phyloP scores from a whole-genome alignment of 1,140 invertebrate genomes.

The Ridgeia piscesae region DNA sequence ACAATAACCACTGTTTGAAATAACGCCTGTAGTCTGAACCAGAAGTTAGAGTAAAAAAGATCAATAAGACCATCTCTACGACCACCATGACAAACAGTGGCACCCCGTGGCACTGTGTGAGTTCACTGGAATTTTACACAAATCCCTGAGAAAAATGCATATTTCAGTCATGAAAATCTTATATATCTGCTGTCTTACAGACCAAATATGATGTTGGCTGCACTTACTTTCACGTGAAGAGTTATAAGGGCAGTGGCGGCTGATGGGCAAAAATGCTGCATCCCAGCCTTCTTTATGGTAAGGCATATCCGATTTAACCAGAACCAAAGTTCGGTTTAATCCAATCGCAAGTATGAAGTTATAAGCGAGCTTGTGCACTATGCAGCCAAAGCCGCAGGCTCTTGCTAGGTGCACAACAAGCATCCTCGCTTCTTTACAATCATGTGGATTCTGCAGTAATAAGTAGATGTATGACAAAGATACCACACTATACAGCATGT shows the following conservation, averaged over 20 bases:
- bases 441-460: conserved; percentile 71
- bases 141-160: too few relatives aligned
- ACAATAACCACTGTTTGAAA: too few relatives aligned
- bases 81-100: too few relatives aligned
- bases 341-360: conserved; percentile 96
- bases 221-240: background rate
- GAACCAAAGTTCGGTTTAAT: conserved; percentile 86
- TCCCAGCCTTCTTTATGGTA: conserved; percentile 93
- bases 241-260: conserved; percentile 73
- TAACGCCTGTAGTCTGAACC: too few relatives aligned
- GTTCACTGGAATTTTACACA: too few relatives aligned
- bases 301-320: conserved; percentile 91
- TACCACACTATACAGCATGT: too few relatives aligned
- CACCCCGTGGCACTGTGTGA: too few relatives aligned
- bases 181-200: too few relatives aligned
- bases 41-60: too few relatives aligned
- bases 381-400: conserved; percentile 94
- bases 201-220: background rate
- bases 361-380: conserved; percentile 95
- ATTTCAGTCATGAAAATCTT: too few relatives aligned
- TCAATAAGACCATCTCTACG: too few relatives aligned
- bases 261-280: conserved; percentile 89
- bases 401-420: conserved; percentile 97
- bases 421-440: conserved; percentile 84
- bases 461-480: background rate